Conservation (phyloP, 2,113 vertebrate species). For the Falcunculus frontatus region DNA sequence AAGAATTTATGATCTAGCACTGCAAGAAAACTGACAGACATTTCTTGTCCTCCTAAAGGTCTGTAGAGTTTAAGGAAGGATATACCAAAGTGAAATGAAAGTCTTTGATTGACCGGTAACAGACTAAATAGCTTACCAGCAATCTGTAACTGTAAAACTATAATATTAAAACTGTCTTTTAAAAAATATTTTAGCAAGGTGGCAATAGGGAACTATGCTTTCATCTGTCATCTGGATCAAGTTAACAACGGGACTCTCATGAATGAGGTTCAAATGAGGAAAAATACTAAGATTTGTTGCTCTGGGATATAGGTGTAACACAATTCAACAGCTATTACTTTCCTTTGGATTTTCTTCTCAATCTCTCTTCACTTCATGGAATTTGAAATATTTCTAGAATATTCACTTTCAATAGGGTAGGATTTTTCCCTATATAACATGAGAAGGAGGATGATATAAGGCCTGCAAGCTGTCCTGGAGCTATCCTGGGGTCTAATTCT, state of each 20-base stretch:
- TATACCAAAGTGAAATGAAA: constrained; percentile 68
- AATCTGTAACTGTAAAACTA: constrained; percentile 73
- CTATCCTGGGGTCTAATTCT: background rate
- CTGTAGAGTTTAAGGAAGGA: constrained; percentile 61
- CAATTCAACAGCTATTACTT: constrained; percentile 44
- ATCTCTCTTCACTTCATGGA: constrained; percentile 7
- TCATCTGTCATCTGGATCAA: constrained; percentile 77
- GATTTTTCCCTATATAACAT: background rate
- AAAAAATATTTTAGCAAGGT: constrained; percentile 78
- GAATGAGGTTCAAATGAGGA: constrained; percentile 71
- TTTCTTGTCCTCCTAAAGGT: constrained; percentile 55
- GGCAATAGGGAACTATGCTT: constrained; percentile 69
- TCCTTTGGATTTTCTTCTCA: constrained; percentile 45
- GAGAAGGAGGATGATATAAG: background rate
- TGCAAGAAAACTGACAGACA: constrained; percentile 58
- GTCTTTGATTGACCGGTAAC: constrained; percentile 71
- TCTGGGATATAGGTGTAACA: constrained; percentile 63
- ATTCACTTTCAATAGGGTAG: background rate
- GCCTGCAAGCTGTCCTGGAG: background rate
- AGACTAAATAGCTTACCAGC: constrained; percentile 68
- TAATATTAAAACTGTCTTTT: constrained; percentile 72
- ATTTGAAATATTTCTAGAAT: constrained; percentile 49
- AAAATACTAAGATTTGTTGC: constrained; percentile 66
- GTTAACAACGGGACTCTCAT: constrained; percentile 69
- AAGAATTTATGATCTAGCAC: constrained; percentile 57